Evolutionary conservation across 2,113 vertebrate species (phyloP).

Genomic region (Myotis davidii): DNA sequence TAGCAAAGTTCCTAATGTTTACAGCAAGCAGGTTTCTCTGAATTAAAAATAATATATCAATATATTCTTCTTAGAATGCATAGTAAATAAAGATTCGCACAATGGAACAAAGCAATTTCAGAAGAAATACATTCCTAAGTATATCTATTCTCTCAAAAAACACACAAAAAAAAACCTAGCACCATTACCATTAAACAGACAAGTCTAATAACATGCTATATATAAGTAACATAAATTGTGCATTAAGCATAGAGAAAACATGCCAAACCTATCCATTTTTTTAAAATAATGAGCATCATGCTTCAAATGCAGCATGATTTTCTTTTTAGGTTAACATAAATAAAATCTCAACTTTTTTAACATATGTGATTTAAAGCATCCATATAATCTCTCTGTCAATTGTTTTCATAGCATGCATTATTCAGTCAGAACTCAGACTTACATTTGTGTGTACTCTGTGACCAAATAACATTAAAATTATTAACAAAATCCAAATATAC

Average conservation of each 20-base stretch:
- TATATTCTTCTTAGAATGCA: constrained; percentile 37
- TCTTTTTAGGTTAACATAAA: background rate
- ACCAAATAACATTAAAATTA: background rate
- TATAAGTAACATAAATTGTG: background rate
- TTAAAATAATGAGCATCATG: background rate
- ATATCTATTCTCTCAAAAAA: constrained; percentile 11
- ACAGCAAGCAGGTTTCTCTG: background rate
- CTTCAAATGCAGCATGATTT: background rate
- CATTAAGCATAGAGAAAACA: background rate
- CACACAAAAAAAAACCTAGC: background rate
- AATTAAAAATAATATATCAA: constrained; percentile 35
- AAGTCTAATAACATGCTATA: background rate
- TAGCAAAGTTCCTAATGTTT: constrained; percentile 12
- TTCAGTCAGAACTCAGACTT: background rate
- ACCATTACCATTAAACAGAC: background rate
- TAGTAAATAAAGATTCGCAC: background rate
- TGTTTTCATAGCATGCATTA: background rate
- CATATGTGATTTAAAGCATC: background rate
- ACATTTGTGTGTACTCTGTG: background rate
- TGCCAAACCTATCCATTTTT: background rate
- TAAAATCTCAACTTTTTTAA: background rate
- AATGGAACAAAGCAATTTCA: background rate
- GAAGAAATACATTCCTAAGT: background rate
- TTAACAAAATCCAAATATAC: background rate
- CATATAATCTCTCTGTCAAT: background rate